These are phyloP conservation scores for Takifugu bimaculatus DNA, from an alignment of 2,113 vertebrate species.

Conservation along the genomic window DNA sequence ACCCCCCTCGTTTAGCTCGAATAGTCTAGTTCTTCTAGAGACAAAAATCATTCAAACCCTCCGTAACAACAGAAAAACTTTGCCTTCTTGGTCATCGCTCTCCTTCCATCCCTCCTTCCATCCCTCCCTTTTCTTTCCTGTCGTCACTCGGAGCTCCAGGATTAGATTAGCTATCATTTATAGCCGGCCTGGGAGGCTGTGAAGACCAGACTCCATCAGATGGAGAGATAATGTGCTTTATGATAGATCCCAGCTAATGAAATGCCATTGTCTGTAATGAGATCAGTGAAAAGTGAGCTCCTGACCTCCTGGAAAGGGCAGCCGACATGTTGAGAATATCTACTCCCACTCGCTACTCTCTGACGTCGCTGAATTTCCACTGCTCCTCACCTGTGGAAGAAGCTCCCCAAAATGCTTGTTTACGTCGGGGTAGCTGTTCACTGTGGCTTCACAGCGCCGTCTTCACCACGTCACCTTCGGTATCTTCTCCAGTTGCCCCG, in stretches of 20 bases:
- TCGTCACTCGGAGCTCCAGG: conserved; percentile 34
- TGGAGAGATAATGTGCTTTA: conserved; percentile 68
- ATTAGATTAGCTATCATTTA: conserved; percentile 69
- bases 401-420: no score
- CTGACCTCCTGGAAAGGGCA: conserved; percentile 60
- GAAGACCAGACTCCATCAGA: conserved; percentile 63
- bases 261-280: conserved; percentile 73
- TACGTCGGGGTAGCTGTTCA: no score
- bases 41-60: no score
- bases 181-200: conserved; percentile 63
- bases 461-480: no score
- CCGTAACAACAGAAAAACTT: no score
- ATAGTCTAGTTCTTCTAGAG: no score
- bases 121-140: conserved; percentile 7
- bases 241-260: conserved; percentile 69
- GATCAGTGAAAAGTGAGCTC: conserved; percentile 73
- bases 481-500: no score
- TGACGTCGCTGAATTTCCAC: conserved; percentile 1
- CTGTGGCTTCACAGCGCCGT: no score
- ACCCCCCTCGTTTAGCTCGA: not conserved
- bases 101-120: not conserved
- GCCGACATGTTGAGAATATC: conserved; percentile 48
- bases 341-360: conserved; percentile 8
- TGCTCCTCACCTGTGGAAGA: no score
- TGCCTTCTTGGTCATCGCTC: not conserved